Conservation (phyloP, 2,113 vertebrate species). For the Pachyramphus minor region DNA sequence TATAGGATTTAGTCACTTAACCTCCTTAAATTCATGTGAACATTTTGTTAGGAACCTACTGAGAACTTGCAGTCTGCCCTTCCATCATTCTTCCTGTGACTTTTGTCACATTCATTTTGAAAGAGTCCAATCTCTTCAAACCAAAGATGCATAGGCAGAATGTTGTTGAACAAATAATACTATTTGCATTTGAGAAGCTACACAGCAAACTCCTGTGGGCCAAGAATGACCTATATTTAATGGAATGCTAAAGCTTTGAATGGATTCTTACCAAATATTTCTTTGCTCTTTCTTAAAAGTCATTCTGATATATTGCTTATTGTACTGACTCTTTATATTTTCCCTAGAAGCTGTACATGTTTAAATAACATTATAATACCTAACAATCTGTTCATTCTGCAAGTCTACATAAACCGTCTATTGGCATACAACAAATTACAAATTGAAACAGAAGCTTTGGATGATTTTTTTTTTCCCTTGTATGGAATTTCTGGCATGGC, state of each 20-base stretch:
- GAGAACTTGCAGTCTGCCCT: not conserved
- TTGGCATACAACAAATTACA: not conserved
- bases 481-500: not conserved
- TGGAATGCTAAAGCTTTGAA: not conserved
- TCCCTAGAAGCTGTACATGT: not conserved
- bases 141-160: not conserved
- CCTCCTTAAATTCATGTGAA: not conserved
- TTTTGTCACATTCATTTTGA: not conserved
- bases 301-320: not conserved
- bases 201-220: not conserved
- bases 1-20: not conserved
- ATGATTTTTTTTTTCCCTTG: not conserved
- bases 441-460: not conserved
- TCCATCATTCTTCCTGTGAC: not conserved
- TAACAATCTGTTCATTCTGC: not conserved
- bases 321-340: not conserved
- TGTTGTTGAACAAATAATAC: not conserved
- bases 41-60: not conserved
- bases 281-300: not conserved
- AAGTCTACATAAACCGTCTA: not conserved
- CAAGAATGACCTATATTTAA: not conserved
- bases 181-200: not conserved
- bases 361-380: not conserved
- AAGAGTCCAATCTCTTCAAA: not conserved
- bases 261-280: not conserved